These are phyloP conservation scores for Melanostoma mellinum DNA, from an alignment of 2,888 invertebrate genomes.

Conservation along the genomic window DNA sequence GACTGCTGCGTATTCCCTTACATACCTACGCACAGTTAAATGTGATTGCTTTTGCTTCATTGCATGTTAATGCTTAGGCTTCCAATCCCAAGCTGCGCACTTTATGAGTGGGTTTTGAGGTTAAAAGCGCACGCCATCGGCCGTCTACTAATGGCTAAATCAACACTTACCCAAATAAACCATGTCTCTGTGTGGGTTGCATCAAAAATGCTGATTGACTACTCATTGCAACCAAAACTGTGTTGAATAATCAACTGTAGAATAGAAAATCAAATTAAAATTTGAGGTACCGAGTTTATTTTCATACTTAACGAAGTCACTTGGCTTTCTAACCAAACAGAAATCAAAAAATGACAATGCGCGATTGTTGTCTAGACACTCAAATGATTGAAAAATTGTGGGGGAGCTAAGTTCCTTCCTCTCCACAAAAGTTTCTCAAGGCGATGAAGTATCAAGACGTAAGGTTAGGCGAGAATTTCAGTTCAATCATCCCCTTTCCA, in stretches of 20 bases:
- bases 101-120: slow-evolving; percentile 14
- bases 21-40: not conserved
- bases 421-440: too few species aligned
- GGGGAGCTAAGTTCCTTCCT: too few species aligned
- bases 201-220: slow-evolving; percentile 48
- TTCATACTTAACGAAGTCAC: slow-evolving; percentile 1
- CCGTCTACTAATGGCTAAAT: not conserved
- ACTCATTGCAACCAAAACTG: slow-evolving; percentile 46
- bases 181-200: slow-evolving; percentile 8
- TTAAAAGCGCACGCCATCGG: not conserved
- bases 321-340: slow-evolving; percentile 27
- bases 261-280: slow-evolving; percentile 26
- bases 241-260: slow-evolving; percentile 56
- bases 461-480: too few species aligned
- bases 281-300: slow-evolving; percentile 35
- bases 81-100: slow-evolving; percentile 2
- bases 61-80: not conserved
- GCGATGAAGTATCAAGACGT: too few species aligned
- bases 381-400: too few species aligned
- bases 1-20: too few species aligned
- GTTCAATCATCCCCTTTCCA: too few species aligned
- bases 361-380: not conserved
- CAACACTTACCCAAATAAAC: not conserved
- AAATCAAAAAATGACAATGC: not conserved
- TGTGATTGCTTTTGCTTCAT: slow-evolving; percentile 21